Base-by-base conservation (phyloP, 2,797 vertebrate species). In the Sebastes elongatus region DNA sequence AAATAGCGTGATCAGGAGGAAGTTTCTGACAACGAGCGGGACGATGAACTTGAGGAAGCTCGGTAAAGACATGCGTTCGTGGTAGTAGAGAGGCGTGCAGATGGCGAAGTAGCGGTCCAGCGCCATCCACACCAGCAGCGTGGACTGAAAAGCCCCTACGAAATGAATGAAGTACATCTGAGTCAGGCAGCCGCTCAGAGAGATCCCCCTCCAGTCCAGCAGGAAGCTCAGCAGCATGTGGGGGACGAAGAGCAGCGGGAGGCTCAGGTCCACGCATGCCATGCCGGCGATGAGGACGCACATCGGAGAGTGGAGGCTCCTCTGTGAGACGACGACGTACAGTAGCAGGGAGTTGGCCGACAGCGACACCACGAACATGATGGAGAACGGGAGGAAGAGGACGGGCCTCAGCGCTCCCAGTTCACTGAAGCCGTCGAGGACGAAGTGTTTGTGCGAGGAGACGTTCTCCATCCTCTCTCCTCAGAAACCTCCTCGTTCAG, bases 111-210 rank as follows among this genome's bases (percentile, higher is more conserved):
- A 94, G 11, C 82, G 81, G 49, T 95, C 95, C 28, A 96, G 55
- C 14, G 94, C 91, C 96, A 96, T 96, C 78, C 90, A 94, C 0
- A 95, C 56, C 33, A 96, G 84, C 6, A 96, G 11, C 0, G 94
- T 94, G 10, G 94, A 93, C 83, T 96, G 95, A 78, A 93, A 93
- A 0, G 88, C n/a, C n/a, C 78, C 88, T 1, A 88, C 2, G 1
- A 86, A 69, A 53, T 94, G 89, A 6, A 92, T 2, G 0, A 74
- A 79, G 2, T 80, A 42, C 78, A 94, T 93, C 81, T 94, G 93
- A 18, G 80, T 33, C 25, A 94, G 82, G 23, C 93, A 94, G 35
- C 88, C 81, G 1, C 7, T 53, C 20, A 93, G 73, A 72, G 91
- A 92, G 70, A 92, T 89, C 8, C 68, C 75, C 28, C 79, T 90